Evolutionary conservation across 2,797 vertebrate genomes (phyloP), one percentile per base, ranked within the genome.

Genomic region (Gobionotothen gibberifrons): DNA sequence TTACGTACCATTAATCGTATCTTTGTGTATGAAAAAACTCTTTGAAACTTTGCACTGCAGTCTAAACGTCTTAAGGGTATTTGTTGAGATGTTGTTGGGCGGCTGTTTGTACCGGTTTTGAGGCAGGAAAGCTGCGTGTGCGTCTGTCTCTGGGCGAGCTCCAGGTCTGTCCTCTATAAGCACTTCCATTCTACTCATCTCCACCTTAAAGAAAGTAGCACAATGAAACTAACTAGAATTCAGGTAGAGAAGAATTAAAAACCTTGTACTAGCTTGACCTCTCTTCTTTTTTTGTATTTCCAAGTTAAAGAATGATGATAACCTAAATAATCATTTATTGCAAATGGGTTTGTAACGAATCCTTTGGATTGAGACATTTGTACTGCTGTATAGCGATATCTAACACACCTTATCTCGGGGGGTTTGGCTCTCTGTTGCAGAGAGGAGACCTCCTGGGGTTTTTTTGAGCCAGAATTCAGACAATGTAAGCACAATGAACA

Each of bases 401-500:
- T 85, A 85, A 94, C 92, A 93, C 88, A 94, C 91, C 91, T 93
- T 90, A 88, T 88, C 92, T 91, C 90, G 78, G 91, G 93, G 91
- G 90, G 87, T 89, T 74, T 87, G 84, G 73, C 91, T 92, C 92
- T 93, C 92, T 88, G 85, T 49, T 88, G 90, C 84, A 90, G 91
- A 90, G 90, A 84, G 88, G 88, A 69, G 74, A 84, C 88, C 85
- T 93, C 91, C 93, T 89, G 91, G 82, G 72, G 19, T 5, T 82
- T 83, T 93, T 95, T 94, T 93, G 93, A 96, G 94, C 94, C 95
- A 95, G 93, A 95, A 94, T 95, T 95, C 93, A 94, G 94, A 94
- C 91, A 91, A 95, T 96, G 95, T 96, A 95, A 96, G 95, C 95
- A 96, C 95, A 96, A 95, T 90, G 91, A 94, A 94, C 93, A 95